These are phyloP conservation scores for Chaetorhynchus papuensis DNA, from an alignment of 2,113 vertebrate species.

Conservation along the genomic window DNA sequence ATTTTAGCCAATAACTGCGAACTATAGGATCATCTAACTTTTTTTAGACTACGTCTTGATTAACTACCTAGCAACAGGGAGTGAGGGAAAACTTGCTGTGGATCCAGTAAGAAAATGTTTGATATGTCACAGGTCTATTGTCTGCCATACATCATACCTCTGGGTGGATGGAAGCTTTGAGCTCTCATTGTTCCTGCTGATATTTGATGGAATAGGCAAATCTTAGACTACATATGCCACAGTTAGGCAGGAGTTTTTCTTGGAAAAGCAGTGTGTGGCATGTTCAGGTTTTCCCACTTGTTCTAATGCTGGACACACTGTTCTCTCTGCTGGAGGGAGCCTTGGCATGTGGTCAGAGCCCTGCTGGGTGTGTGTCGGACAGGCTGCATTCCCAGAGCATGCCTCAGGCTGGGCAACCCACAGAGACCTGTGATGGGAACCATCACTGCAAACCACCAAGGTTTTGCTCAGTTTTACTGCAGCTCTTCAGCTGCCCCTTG, in stretches of 20 bases:
- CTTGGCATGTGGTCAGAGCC: neutral
- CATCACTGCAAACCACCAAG: neutral
- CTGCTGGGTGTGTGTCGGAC: neutral
- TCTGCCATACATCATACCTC: neutral
- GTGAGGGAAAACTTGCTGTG: neutral
- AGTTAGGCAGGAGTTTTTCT: neutral
- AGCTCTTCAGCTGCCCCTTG: neutral
- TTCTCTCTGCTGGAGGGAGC: neutral
- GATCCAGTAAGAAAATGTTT: neutral
- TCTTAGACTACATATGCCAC: neutral
- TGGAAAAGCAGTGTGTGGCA: neutral
- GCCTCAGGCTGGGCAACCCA: neutral
- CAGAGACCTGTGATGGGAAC: neutral
- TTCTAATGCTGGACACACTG: neutral
- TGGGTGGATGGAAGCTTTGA: neutral
- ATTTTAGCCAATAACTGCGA: neutral
- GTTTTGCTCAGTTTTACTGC: neutral
- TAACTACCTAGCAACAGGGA: constrained; percentile 11
- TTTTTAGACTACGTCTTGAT: neutral
- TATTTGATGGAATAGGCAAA: neutral
- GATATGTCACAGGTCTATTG: neutral
- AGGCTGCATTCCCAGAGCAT: neutral
- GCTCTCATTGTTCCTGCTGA: neutral
- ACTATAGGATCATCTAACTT: neutral
- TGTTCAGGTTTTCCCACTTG: neutral